Percentiles rank a stretch among this genome's conserved stretches.
Conservation (phyloP, 2,888 invertebrate species). For the Archips xylosteana region DNA sequence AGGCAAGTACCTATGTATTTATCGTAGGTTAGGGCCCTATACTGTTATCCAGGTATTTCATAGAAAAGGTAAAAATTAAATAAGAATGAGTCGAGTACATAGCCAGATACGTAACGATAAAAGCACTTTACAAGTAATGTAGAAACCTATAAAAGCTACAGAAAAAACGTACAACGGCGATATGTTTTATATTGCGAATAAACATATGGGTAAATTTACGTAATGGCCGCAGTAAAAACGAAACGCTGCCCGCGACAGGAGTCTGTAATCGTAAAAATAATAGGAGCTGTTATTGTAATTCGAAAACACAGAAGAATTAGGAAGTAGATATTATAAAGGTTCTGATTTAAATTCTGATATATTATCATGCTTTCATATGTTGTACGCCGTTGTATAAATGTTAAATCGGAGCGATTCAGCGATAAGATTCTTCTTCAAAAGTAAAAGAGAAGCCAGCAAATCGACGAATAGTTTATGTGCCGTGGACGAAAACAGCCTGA, state of each 20-base stretch:
- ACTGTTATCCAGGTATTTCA: neutral
- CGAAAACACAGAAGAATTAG: slow-evolving; percentile 7
- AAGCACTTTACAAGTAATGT: slow-evolving; percentile 41
- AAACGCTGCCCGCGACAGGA: slow-evolving; percentile 53
- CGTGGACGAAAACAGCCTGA: slow-evolving; percentile 25
- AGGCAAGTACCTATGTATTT: too few species aligned
- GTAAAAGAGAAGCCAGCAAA: slow-evolving; percentile 10
- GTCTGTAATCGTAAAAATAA: slow-evolving; percentile 59
- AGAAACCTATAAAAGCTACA: slow-evolving; percentile 43
- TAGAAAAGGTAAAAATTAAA: neutral
- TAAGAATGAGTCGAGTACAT: slow-evolving; percentile 8
- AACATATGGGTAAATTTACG: slow-evolving; percentile 84
- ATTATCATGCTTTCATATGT: neutral
- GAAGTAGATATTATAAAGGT: neutral
- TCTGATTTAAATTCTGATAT: neutral
- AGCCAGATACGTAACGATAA: slow-evolving; percentile 31
- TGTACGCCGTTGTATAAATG: neutral
- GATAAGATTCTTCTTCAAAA: neutral
- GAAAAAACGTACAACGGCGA: slow-evolving; percentile 61
- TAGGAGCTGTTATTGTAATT: slow-evolving; percentile 47
- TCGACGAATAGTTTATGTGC: slow-evolving; percentile 33
- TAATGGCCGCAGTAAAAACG: slow-evolving; percentile 79
- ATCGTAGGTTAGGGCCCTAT: too few species aligned
- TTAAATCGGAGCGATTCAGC: neutral
- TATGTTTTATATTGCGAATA: slow-evolving; percentile 83